Evolutionary conservation across 2,113 vertebrate genomes (phyloP).

Genomic region (Phrynosoma platyrhinos): DNA sequence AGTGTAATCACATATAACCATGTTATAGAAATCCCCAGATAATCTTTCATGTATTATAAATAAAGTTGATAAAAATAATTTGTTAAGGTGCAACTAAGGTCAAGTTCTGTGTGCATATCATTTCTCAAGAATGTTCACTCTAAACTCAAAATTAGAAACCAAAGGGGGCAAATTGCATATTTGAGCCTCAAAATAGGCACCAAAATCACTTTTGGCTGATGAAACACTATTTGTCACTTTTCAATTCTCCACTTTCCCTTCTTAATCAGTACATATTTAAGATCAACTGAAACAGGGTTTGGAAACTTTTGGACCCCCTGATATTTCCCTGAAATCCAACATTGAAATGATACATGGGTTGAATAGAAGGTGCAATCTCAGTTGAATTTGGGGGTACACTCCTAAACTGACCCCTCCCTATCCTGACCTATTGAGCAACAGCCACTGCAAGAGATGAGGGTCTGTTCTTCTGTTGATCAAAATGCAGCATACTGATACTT

Average conservation of each 20-base stretch:
- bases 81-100: conserved; percentile 70
- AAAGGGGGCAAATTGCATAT: background rate
- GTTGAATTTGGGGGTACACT: background rate
- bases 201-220: background rate
- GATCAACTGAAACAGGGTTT: background rate
- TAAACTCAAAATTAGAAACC: conserved; percentile 31
- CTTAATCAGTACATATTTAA: conserved; percentile 6
- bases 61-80: conserved; percentile 59
- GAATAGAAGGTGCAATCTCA: too few relatives aligned
- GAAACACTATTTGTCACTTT: conserved; percentile 5
- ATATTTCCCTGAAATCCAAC: background rate
- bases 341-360: background rate
- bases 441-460: too few relatives aligned
- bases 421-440: too few relatives aligned
- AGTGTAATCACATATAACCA: conserved; percentile 68
- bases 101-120: conserved; percentile 49
- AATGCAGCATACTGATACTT: too few relatives aligned
- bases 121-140: conserved; percentile 51
- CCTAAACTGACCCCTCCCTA: too few relatives aligned
- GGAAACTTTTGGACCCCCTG: background rate
- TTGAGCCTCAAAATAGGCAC: background rate
- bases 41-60: conserved; percentile 65
- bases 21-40: conserved; percentile 67
- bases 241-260: conserved; percentile 22
- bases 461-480: too few relatives aligned